These are phyloP conservation scores for Drosophila ercepeae DNA, from an alignment of 1,140 invertebrate species.

Conservation along the genomic window DNA sequence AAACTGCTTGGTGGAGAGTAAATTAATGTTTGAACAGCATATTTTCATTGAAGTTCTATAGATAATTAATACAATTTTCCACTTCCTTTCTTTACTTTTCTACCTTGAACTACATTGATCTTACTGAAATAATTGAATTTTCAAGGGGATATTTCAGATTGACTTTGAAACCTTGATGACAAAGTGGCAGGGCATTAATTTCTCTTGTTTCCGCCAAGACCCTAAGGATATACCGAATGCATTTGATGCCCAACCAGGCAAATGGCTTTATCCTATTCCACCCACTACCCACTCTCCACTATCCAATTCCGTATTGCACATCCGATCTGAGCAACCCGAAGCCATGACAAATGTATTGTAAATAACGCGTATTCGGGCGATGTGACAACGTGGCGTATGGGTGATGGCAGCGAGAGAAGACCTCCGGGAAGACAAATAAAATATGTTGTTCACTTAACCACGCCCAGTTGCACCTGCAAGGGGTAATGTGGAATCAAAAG, in stretches of 20 bases:
- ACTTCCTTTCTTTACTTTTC: no score
- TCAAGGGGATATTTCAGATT: neutral
- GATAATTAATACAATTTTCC: neutral
- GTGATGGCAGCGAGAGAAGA: constrained; percentile 10
- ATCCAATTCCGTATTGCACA: neutral
- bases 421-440: constrained; percentile 60
- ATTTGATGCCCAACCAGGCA: constrained; percentile 30
- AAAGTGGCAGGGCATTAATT: constrained; percentile 30
- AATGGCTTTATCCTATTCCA: constrained; percentile 17
- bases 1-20: neutral
- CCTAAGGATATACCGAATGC: neutral
- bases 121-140: no score
- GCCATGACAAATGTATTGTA: constrained; percentile 76
- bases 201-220: neutral
- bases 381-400: constrained; percentile 50
- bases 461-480: constrained; percentile 44
- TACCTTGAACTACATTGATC: no score
- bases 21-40: neutral
- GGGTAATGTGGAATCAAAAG: constrained; percentile 1
- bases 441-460: constrained; percentile 59
- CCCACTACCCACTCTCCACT: neutral
- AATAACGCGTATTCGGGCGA: constrained; percentile 63
- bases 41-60: neutral
- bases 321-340: constrained; percentile 48
- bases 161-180: constrained; percentile 18